A percentile compares a stretch with the other conserved stretches of the same genome.
Evolutionary conservation across 2,888 invertebrate species (phyloP).

Genomic region (Phytoseiulus persimilis): DNA sequence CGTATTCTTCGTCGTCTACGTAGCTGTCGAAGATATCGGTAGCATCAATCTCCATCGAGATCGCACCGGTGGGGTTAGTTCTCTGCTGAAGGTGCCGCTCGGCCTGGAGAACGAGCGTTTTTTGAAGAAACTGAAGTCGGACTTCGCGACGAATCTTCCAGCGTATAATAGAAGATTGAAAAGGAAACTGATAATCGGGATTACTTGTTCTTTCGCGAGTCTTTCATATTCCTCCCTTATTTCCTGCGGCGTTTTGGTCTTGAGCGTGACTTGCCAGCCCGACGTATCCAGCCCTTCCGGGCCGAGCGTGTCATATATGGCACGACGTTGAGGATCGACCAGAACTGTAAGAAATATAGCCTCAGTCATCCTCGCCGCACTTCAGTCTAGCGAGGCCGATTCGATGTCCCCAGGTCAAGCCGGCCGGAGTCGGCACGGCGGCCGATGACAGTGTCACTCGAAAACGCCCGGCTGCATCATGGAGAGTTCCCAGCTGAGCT

Average conservation of each 20-base stretch:
- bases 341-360: constrained; percentile 59
- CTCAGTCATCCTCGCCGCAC: too few relatives aligned
- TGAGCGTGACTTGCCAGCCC: constrained; percentile 87
- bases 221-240: constrained; percentile 94
- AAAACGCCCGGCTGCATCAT: too few relatives aligned
- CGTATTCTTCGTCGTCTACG: constrained; percentile 56
- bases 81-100: constrained; percentile 76
- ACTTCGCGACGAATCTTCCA: constrained; percentile 27
- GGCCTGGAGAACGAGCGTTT: constrained; percentile 53
- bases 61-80: constrained; percentile 81
- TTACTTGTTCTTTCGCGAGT: constrained; percentile 50
- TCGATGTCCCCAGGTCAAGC: too few relatives aligned
- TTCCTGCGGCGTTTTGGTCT: constrained; percentile 85
- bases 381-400: constrained; percentile 35
- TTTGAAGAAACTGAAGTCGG: too few relatives aligned
- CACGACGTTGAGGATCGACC: constrained; percentile 81
- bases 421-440: not conserved
- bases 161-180: too few relatives aligned
- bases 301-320: constrained; percentile 86
- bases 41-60: constrained; percentile 79
- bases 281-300: constrained; percentile 82
- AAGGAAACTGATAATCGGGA: not conserved
- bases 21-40: constrained; percentile 82
- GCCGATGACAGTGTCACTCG: too few relatives aligned
- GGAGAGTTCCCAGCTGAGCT: too few relatives aligned